Evolutionary conservation across 2,888 invertebrate genomes (phyloP).

Genomic region (Rutpela maculata): DNA sequence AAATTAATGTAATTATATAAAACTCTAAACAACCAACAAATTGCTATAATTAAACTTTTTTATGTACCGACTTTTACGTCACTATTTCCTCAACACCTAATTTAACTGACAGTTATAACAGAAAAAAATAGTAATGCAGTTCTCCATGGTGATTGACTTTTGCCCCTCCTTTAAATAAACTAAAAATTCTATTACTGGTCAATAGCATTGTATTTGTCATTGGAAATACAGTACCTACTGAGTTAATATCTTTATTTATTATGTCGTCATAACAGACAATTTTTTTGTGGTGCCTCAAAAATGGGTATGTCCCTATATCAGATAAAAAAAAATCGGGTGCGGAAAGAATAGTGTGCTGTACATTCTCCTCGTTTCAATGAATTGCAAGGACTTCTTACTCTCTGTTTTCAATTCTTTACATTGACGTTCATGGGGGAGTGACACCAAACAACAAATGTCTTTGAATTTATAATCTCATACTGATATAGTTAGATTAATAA

Average conservation of each 20-base stretch:
- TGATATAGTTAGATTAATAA: too few species aligned
- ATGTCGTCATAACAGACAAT: not conserved
- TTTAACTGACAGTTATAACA: not conserved
- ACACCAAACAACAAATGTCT: not conserved
- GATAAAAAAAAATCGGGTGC: constrained; percentile 24
- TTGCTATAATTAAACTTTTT: not conserved
- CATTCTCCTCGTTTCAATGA: constrained; percentile 24
- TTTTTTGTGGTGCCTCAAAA: constrained; percentile 14
- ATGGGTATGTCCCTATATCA: constrained; percentile 10
- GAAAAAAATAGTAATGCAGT: not conserved
- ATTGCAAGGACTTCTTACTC: constrained; percentile 24
- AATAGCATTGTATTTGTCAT: not conserved
- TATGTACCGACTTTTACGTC: not conserved
- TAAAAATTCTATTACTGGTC: not conserved
- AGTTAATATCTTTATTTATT: not conserved
- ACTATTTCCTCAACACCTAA: not conserved
- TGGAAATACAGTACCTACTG: not conserved
- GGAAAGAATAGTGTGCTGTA: constrained; percentile 20
- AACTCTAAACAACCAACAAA: not conserved
- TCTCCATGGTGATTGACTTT: not conserved
- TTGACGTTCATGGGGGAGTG: not conserved
- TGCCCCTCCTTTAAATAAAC: not conserved
- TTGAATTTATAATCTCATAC: not conserved
- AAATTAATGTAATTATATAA: too few species aligned
- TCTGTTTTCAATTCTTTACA: not conserved